These are phyloP conservation scores for Drosophila azteca DNA, from an alignment of 1,140 invertebrate species.

Conservation along the genomic window DNA sequence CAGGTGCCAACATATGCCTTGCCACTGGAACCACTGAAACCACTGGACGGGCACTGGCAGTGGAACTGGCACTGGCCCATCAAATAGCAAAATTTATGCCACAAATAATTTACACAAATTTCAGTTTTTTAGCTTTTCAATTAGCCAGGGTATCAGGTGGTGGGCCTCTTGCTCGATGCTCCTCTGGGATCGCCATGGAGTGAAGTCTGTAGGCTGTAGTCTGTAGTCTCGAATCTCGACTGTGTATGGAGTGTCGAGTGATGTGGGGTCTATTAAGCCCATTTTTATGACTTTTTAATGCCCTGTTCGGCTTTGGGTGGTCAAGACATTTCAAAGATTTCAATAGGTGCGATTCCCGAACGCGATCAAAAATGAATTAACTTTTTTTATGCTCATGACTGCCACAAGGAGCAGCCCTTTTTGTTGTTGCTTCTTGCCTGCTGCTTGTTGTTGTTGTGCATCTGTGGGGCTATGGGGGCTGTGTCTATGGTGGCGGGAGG, in stretches of 20 bases:
- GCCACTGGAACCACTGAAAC: conserved; percentile 27
- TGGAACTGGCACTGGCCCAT: conserved; percentile 27
- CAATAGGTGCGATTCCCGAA: conserved; percentile 73
- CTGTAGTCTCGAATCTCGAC: too few species aligned
- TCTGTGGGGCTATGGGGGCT: background rate
- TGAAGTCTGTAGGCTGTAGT: too few species aligned
- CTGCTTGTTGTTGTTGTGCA: background rate
- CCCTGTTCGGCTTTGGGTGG: conserved; percentile 64
- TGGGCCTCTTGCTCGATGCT: conserved; percentile 22
- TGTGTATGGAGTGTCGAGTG: background rate
- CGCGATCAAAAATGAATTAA: conserved; percentile 72
- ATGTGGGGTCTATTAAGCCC: conserved; percentile 35
- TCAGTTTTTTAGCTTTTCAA: conserved; percentile 72
- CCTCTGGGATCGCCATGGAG: too few species aligned
- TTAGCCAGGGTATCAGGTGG: conserved; percentile 49
- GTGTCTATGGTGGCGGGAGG: background rate
- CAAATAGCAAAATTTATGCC: conserved; percentile 71
- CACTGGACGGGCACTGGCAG: too few species aligned
- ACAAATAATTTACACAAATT: conserved; percentile 79
- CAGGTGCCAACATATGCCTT: conserved; percentile 20
- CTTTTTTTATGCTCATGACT: conserved; percentile 60
- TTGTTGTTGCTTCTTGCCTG: conserved; percentile 2
- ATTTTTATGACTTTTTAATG: conserved; percentile 71
- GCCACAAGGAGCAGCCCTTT: conserved; percentile 25
- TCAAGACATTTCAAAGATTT: conserved; percentile 41